Base-by-base conservation (phyloP, 2,797 vertebrate species). In the Bryconaethiops microstoma region DNA sequence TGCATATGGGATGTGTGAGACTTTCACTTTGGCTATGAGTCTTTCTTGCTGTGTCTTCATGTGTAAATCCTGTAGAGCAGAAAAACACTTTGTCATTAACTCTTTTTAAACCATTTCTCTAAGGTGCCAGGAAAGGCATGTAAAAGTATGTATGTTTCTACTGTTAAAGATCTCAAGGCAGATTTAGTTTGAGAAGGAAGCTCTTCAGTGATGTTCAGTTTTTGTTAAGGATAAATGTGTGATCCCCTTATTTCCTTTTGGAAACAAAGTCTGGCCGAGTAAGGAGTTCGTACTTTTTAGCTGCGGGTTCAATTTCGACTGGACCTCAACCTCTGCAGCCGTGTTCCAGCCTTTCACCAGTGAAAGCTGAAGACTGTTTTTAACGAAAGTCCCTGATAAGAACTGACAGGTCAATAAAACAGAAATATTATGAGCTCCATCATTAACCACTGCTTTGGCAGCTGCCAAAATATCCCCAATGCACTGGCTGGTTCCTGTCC, bases 381-480 rank as follows among this genome's bases (percentile, higher is more conserved):
- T 87, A 88, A 86, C 88, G 87, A 93, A 92, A 90, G 69, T 88
- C 82, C 79, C 80, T 90, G 92, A 91, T 90, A 88, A 92, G 88
- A 93, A 92, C 87, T 92, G 93, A 94, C 93, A 93, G 89, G 91
- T 91, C 82, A 92, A 93, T 95, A 95, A 94, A 95, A 84, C 87
- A 73, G 87, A 91, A 88, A 93, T 90, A 87, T 86, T 89, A 91
- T 93, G 92, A 86, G 88, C 91, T 92, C 78, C 76, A 83, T 91
- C 82, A 89, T 89, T 86, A 91, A 90, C 87, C 82, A 45, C 55
- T 29, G 50, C 29, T 8, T 79, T 82, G 48, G 88, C 90, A 94
- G 92, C 92, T 93, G 90, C 91, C 88, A 90, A 88, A 89, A 90
- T 92, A 93, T 90, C 91, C 87, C 84, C 83, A 75, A 77, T 75